Evolutionary conservation across 2,113 vertebrate species (phyloP).

Genomic region (Misgurnus mizolepis): DNA sequence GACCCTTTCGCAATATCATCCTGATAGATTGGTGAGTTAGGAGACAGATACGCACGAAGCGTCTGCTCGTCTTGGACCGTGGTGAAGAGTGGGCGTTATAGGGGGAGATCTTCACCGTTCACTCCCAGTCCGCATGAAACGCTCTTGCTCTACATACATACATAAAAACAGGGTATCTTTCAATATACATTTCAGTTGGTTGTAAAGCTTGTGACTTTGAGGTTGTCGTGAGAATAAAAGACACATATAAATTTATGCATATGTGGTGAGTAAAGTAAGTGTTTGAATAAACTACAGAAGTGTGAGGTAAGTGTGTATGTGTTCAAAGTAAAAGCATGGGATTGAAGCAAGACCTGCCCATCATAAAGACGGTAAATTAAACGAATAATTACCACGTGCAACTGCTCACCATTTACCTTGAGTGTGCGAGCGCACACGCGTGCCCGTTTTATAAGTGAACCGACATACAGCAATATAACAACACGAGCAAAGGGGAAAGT

Average conservation of each 20-base stretch:
- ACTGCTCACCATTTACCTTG: background rate
- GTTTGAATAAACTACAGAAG: background rate
- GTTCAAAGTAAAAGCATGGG: background rate
- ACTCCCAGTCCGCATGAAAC: conserved; percentile 31
- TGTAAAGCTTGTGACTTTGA: background rate
- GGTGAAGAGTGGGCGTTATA: conserved; percentile 42
- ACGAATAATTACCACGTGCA: background rate
- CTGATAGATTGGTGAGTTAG: conserved; percentile 23
- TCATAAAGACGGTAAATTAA: background rate
- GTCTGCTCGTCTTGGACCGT: conserved; percentile 31
- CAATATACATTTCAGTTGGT: background rate
- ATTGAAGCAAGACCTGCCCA: background rate
- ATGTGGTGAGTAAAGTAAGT: background rate
- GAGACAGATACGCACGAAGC: conserved; percentile 29
- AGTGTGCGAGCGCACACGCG: background rate
- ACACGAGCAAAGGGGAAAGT: background rate
- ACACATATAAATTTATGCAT: background rate
- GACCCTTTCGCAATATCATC: conserved; percentile 23
- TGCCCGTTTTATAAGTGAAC: no score
- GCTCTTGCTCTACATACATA: background rate
- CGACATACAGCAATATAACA: background rate
- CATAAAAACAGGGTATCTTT: conserved; percentile 9
- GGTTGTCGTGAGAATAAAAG: conserved; percentile 10
- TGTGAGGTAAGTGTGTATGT: no score
- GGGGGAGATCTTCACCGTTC: conserved; percentile 31